These are phyloP conservation scores for Myotis daubentonii DNA, from an alignment of 2,797 vertebrate genomes.

Conservation along the genomic window DNA sequence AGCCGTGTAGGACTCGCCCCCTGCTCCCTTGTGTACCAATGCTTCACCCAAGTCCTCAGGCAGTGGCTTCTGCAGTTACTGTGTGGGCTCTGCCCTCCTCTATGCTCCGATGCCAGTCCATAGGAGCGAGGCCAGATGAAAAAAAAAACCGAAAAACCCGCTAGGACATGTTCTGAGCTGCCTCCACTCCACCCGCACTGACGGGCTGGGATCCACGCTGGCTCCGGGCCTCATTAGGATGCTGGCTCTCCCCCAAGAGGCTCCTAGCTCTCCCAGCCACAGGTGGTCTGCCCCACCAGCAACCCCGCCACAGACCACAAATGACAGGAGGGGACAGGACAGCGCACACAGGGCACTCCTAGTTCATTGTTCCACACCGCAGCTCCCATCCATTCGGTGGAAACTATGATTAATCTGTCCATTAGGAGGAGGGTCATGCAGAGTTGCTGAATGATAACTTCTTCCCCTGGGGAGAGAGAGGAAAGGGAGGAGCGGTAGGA, in stretches of 20 bases:
- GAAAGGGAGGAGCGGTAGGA: background rate
- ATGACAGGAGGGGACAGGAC: background rate
- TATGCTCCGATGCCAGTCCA: background rate
- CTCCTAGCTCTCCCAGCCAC: background rate
- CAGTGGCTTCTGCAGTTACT: background rate
- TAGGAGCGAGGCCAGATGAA: background rate
- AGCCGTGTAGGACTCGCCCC: background rate
- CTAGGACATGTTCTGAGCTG: background rate
- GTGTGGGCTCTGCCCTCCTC: background rate
- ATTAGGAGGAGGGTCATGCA: background rate
- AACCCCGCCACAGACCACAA: background rate
- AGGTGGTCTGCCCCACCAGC: background rate
- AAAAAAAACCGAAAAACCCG: background rate
- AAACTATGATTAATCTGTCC: background rate
- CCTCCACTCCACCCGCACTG: background rate
- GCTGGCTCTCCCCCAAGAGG: background rate
- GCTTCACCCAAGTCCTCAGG: background rate
- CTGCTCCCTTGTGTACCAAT: accelerated
- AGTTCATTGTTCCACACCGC: background rate
- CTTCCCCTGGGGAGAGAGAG: background rate
- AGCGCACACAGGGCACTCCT: too few relatives aligned
- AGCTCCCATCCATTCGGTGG: background rate
- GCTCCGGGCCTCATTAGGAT: background rate
- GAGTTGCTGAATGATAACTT: background rate
- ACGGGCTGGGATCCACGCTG: background rate